Conservation (phyloP, 2,113 vertebrate species). For the Electrona antarctica region DNA sequence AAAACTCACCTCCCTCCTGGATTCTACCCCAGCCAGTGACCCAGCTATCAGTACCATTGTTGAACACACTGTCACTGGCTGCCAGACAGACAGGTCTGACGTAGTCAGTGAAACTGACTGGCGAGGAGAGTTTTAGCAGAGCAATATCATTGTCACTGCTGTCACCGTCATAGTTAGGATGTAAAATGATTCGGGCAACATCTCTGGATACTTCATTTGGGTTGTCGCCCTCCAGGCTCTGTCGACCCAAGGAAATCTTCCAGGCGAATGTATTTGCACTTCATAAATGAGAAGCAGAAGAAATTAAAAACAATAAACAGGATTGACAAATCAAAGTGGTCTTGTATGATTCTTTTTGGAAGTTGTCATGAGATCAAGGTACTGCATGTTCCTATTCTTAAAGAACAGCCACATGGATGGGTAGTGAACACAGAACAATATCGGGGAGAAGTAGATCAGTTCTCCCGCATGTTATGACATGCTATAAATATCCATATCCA, state of each 20-base stretch:
- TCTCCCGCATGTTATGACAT: too few species aligned
- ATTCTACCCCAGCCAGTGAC: conserved; percentile 72
- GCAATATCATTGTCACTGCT: conserved; percentile 75
- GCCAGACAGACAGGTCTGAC: conserved; percentile 77
- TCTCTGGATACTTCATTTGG: background rate
- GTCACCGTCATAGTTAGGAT: conserved; percentile 45
- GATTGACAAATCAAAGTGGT: too few species aligned
- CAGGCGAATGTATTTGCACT: background rate
- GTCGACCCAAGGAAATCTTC: conserved; percentile 30
- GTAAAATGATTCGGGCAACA: conserved; percentile 25
- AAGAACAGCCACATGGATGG: too few species aligned
- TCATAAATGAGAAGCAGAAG: too few species aligned
- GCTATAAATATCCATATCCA: too few species aligned
- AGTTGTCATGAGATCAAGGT: too few species aligned
- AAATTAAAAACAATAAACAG: background rate
- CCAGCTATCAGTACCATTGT: conserved; percentile 26
- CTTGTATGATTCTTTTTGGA: too few species aligned
- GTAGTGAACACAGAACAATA: too few species aligned
- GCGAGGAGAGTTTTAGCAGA: conserved; percentile 60
- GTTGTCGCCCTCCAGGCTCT: conserved; percentile 5
- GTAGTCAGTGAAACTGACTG: conserved; percentile 38
- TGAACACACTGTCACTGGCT: conserved; percentile 21
- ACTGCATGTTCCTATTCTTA: too few species aligned
- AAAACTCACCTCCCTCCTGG: conserved; percentile 16
- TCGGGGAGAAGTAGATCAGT: too few species aligned